These are phyloP conservation scores for Hypomecis punctinalis DNA, from an alignment of 2,888 invertebrate genomes.

Conservation along the genomic window DNA sequence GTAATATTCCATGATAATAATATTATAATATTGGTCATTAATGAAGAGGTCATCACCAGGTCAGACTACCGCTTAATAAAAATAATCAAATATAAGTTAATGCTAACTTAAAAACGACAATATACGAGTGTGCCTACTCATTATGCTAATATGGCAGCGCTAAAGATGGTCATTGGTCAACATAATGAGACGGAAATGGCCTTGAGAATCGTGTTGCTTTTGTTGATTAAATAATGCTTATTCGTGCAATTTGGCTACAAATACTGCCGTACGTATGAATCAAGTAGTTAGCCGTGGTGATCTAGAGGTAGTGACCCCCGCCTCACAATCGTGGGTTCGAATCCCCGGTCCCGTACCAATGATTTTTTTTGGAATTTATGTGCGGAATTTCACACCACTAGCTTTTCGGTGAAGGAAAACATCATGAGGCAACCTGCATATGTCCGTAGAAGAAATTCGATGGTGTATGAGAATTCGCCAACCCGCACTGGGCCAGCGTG, in stretches of 20 bases:
- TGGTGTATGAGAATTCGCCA: too few species aligned
- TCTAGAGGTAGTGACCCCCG: too few species aligned
- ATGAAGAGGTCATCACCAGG: conserved; percentile 23
- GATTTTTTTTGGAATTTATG: too few species aligned
- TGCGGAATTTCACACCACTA: too few species aligned
- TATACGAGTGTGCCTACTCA: conserved; percentile 7
- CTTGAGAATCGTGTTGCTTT: conserved; percentile 21
- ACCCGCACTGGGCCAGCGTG: too few species aligned
- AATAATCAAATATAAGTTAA: conserved; percentile 16
- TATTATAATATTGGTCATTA: conserved; percentile 14
- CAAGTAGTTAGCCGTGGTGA: too few species aligned
- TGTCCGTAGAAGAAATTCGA: too few species aligned
- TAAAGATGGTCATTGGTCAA: conserved; percentile 21
- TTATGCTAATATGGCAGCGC: conserved; percentile 23
- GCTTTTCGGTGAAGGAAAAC: too few species aligned
- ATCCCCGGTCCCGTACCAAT: too few species aligned
- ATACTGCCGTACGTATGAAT: neutral
- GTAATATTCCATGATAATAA: conserved; percentile 23
- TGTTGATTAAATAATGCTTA: conserved; percentile 20
- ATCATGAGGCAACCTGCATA: too few species aligned
- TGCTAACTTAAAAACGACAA: conserved; percentile 7
- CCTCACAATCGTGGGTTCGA: too few species aligned
- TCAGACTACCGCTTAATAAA: conserved; percentile 22
- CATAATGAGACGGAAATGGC: conserved; percentile 27
- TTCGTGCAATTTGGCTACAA: conserved; percentile 16